Percentiles rank a stretch among this genome's conserved stretches.
These are phyloP conservation scores for Taeniopygia guttata DNA, from an alignment of 2,797 vertebrate genomes.

Conservation along the genomic window DNA sequence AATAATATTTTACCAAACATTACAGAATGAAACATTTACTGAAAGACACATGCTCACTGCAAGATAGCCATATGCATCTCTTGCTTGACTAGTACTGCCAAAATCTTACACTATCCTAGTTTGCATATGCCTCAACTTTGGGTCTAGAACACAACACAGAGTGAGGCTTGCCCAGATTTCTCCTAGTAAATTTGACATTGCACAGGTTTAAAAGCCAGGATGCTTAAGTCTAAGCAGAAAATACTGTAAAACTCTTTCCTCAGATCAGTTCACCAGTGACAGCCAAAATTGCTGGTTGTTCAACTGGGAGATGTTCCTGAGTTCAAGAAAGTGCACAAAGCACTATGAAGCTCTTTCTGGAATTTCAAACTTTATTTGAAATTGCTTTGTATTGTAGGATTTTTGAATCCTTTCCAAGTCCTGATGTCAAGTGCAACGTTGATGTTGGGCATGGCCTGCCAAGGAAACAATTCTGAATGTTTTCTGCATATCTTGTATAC, in stretches of 20 bases:
- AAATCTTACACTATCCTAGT: not conserved
- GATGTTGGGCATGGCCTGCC: not conserved
- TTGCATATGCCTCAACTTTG: not conserved
- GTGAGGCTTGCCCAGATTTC: not conserved
- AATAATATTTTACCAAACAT: slow-evolving; percentile 3
- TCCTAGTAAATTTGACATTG: not conserved
- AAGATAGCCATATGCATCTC: not conserved
- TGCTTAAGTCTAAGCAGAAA: not conserved
- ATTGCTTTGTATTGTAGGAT: not conserved
- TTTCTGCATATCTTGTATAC: not conserved
- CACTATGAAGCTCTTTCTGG: not conserved
- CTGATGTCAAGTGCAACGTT: not conserved
- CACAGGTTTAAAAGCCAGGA: not conserved
- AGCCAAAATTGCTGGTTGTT: not conserved
- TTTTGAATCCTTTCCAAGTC: not conserved
- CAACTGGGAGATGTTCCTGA: not conserved
- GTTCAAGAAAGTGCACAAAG: not conserved
- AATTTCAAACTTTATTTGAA: not conserved
- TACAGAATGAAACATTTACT: not conserved
- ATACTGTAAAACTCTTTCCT: not conserved
- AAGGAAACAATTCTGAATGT: not conserved
- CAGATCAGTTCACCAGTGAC: not conserved
- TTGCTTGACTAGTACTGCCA: not conserved
- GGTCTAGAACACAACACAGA: not conserved
- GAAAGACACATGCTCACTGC: not conserved